Percentiles rank a stretch among this genome's conserved stretches.
phyloP scores from a whole-genome alignment of 2,113 vertebrate genomes.

The Alces alces region DNA sequence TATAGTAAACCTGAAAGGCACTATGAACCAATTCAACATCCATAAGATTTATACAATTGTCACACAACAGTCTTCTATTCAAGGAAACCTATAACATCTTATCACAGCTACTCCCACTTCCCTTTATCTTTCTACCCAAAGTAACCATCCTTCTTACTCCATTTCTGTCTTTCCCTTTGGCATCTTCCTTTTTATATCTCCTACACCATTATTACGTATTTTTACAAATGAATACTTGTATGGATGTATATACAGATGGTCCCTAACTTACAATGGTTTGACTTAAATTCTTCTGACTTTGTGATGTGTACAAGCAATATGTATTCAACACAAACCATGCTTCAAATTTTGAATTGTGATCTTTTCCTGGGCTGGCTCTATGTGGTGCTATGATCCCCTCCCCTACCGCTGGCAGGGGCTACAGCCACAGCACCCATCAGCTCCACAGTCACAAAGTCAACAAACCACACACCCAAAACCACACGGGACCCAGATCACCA shows the following conservation, averaged over 20 bases:
- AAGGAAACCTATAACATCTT: neutral
- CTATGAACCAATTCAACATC: neutral
- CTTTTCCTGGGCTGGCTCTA: no score
- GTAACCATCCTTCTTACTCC: neutral
- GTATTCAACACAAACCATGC: no score
- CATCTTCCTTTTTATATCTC: neutral
- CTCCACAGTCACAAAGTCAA: neutral
- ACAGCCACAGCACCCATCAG: neutral
- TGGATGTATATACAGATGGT: no score
- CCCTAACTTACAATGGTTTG: no score
- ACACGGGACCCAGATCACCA: neutral
- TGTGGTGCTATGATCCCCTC: no score
- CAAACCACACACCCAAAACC: neutral
- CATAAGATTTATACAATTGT: neutral
- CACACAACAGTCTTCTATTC: neutral
- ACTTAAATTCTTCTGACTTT: no score
- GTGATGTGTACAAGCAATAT: no score
- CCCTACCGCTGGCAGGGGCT: neutral
- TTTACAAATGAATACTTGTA: no score
- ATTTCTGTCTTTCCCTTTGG: neutral
- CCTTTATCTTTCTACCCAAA: neutral
- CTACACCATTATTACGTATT: neutral
- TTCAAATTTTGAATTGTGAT: no score
- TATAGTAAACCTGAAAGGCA: neutral
- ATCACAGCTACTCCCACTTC: no score